Base-by-base conservation (phyloP, 2,888 invertebrate species). In the Phrixothrix hirtus region DNA sequence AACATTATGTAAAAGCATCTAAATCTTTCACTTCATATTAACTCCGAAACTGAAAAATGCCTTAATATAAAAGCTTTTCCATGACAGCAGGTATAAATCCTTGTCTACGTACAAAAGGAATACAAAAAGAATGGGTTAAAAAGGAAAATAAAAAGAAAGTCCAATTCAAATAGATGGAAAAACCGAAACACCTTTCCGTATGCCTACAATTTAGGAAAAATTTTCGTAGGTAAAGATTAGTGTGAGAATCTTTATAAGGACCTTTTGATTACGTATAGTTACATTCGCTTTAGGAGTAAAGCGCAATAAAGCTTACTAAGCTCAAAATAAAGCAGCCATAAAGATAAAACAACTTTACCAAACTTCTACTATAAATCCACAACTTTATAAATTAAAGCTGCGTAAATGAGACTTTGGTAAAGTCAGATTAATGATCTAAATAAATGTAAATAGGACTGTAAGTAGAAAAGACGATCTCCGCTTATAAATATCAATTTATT, bases 341-440 rank as follows among this genome's bases (percentile, higher is more conserved):
- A 73, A 73, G 73, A 75, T 75, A 73, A 73, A 72, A 72, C 73
- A 72, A 72, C 71, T 71, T 70, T 60, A 62, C 53, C 57, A 60
- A 75, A 75, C 73, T 75, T 75, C 69, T 61, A 70, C 74, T 70
- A 75, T 75, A 75, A 75, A 75, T 75, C 71, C 72, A 66, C 68
- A 75, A 75, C 75, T 75, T 75, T 73, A 70, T 71, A 72, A 74
- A 74, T 75, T 74, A 75, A 21, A 73, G 73, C 73, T 68, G 71
- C 73, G 72, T 71, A 74, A 75, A 74, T 73, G 73, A 71, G 74
- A 73, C 73, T 75, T 72, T 69, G 70, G 68, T 71, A 74, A 74
- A 75, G 75, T 75, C 74, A 74, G 73, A 75, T 75, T 74, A 75
- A 75, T 74, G 74, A 74, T 67, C 70, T 64, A 70, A 75, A 72